These are phyloP conservation scores for Polia nebulosa DNA, from an alignment of 2,888 invertebrate species.

Conservation along the genomic window DNA sequence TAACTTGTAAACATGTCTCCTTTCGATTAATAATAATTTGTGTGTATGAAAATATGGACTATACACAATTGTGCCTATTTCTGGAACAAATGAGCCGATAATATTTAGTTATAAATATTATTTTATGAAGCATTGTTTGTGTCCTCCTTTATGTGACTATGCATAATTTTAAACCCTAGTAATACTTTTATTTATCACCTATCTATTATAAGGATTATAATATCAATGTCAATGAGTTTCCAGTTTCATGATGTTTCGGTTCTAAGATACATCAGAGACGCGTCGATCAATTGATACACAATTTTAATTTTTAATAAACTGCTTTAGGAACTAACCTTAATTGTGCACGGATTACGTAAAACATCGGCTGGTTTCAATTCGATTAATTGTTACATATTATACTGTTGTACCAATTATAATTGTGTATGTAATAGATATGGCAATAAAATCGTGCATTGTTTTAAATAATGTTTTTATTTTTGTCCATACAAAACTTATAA, in stretches of 20 bases:
- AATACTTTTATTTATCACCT: constrained; percentile 81
- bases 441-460: constrained; percentile 88
- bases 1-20: constrained; percentile 54
- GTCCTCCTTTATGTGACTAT: constrained; percentile 79
- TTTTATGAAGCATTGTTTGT: constrained; percentile 72
- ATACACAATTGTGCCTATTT: constrained; percentile 67
- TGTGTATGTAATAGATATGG: constrained; percentile 89
- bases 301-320: constrained; percentile 81
- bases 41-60: constrained; percentile 70
- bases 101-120: constrained; percentile 73
- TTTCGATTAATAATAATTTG: constrained; percentile 63
- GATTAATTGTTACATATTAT: constrained; percentile 68
- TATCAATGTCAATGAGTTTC: constrained; percentile 76
- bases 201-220: constrained; percentile 74
- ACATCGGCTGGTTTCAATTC: constrained; percentile 52
- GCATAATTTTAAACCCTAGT: constrained; percentile 83
- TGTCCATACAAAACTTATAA: constrained; percentile 57
- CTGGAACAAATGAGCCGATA: constrained; percentile 69
- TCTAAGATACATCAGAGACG: constrained; percentile 83
- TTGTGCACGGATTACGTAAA: constrained; percentile 66
- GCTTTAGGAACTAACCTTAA: constrained; percentile 69
- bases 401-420: constrained; percentile 85
- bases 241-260: constrained; percentile 81
- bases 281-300: constrained; percentile 85
- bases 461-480: constrained; percentile 72